Conservation (phyloP, 2,888 invertebrate species). For the Drosophila setosimentum region DNA sequence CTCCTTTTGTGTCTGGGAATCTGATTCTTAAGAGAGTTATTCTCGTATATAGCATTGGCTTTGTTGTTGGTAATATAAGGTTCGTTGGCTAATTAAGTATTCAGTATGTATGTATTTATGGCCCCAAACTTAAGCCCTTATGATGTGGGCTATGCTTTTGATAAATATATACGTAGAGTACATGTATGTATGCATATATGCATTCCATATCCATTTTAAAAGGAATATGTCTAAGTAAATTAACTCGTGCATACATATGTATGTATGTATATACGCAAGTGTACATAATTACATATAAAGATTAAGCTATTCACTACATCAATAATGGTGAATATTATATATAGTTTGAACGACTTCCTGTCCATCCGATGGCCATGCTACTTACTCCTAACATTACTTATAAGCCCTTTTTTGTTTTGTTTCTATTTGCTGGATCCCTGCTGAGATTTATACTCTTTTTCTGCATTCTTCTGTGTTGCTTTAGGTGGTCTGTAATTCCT, state of each 20-base stretch:
- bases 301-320: conserved; percentile 74
- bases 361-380: conserved; percentile 40
- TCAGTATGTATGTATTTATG: conserved; percentile 35
- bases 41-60: conserved; percentile 5
- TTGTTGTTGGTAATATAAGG: conserved; percentile 13
- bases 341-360: conserved; percentile 21
- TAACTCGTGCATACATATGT: conserved; percentile 9
- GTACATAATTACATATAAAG: conserved; percentile 29
- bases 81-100: conserved; percentile 37
- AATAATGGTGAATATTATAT: conserved; percentile 66
- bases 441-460: conserved; percentile 2
- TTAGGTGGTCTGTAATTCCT: conserved; percentile 11
- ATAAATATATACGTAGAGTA: conserved; percentile 16
- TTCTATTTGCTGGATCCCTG: conserved; percentile 2
- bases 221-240: conserved; percentile 13
- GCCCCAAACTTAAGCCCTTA: conserved; percentile 49
- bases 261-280: conserved; percentile 17
- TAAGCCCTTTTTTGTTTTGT: conserved; percentile 5
- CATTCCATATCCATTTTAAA: conserved; percentile 23
- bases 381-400: conserved; percentile 20
- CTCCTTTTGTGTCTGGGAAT: neutral
- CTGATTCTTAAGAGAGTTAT: conserved; percentile 1
- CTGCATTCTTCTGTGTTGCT: conserved; percentile 9
- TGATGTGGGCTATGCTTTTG: conserved; percentile 35
- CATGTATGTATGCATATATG: conserved; percentile 13